Percentiles rank a stretch among this genome's conserved stretches.
phyloP scores from a whole-genome alignment of 2,797 vertebrate genomes.

The Scarus forsteni region DNA sequence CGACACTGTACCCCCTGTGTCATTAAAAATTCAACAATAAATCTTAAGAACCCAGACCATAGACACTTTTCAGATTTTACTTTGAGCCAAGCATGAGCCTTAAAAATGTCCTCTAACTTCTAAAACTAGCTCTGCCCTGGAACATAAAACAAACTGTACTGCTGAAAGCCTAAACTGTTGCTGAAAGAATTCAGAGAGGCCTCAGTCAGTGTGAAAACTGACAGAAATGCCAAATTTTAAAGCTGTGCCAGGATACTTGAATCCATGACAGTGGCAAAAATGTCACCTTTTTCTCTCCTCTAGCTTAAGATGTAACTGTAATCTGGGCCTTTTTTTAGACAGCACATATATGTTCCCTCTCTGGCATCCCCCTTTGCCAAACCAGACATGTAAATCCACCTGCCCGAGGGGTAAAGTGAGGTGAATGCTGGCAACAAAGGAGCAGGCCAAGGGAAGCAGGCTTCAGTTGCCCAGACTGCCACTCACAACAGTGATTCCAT shows the following conservation, averaged over 20 bases:
- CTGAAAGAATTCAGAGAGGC: conserved; percentile 16
- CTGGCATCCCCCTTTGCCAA: conserved; percentile 32
- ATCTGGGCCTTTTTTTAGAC: conserved; percentile 45
- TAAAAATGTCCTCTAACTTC: not conserved
- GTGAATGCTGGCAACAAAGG: conserved; percentile 83
- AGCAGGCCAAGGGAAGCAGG: conserved; percentile 76
- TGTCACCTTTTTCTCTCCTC: conserved; percentile 46
- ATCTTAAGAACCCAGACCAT: no score
- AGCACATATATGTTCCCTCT: conserved; percentile 66
- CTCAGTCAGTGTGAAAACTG: conserved; percentile 30
- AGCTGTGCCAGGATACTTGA: conserved; percentile 34
- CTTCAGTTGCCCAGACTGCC: conserved; percentile 83
- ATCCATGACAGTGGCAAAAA: conserved; percentile 51
- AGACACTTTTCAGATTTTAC: no score
- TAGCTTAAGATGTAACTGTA: conserved; percentile 52
- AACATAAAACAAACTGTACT: not conserved
- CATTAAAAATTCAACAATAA: no score
- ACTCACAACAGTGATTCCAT: conserved; percentile 89
- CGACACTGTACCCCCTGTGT: no score
- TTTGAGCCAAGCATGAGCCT: conserved; percentile 4
- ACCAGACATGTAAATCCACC: conserved; percentile 81
- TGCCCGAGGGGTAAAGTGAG: conserved; percentile 83
- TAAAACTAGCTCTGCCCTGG: conserved; percentile 2
- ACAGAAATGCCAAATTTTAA: conserved; percentile 1
- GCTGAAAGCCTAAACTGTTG: conserved; percentile 12